Evolutionary conservation across 2,113 vertebrate species (phyloP).

Genomic region (Condylura cristata): DNA sequence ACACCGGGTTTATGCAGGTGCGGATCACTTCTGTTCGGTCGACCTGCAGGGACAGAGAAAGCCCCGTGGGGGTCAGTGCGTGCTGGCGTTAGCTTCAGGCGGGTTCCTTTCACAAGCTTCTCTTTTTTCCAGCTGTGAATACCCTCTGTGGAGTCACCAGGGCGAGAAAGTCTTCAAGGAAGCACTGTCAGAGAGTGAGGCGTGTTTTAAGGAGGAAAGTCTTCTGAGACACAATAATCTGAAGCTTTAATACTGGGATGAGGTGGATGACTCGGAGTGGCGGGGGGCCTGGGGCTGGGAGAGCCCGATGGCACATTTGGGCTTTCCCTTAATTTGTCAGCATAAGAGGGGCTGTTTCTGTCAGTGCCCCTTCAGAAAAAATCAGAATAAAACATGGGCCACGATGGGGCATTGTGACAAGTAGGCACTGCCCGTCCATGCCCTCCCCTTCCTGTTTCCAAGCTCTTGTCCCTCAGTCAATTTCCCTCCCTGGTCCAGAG

Average conservation of each 20-base stretch:
- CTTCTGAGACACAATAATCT: background rate
- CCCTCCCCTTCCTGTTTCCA: background rate
- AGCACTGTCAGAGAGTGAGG: background rate
- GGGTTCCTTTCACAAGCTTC: background rate
- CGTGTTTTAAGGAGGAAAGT: background rate
- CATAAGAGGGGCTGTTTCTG: background rate
- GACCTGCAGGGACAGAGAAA: conserved; percentile 87
- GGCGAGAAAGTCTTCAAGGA: background rate
- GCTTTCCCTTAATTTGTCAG: background rate
- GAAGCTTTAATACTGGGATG: background rate
- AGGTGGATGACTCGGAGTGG: background rate
- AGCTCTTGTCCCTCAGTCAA: background rate
- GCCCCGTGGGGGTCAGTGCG: background rate
- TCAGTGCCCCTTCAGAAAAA: background rate
- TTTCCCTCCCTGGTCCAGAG: background rate
- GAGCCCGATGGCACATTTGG: background rate
- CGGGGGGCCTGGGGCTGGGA: background rate
- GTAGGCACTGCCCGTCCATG: background rate
- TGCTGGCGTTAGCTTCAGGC: background rate
- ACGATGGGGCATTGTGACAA: background rate
- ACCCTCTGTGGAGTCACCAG: background rate
- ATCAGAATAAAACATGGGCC: background rate
- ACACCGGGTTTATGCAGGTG: conserved; percentile 94
- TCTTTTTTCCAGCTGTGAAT: background rate
- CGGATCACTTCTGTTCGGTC: conserved; percentile 97